A percentile compares a stretch with the other conserved stretches of the same genome.
These are phyloP conservation scores for Sarcophaga rosellei DNA, from an alignment of 2,888 invertebrate genomes.

Conservation along the genomic window DNA sequence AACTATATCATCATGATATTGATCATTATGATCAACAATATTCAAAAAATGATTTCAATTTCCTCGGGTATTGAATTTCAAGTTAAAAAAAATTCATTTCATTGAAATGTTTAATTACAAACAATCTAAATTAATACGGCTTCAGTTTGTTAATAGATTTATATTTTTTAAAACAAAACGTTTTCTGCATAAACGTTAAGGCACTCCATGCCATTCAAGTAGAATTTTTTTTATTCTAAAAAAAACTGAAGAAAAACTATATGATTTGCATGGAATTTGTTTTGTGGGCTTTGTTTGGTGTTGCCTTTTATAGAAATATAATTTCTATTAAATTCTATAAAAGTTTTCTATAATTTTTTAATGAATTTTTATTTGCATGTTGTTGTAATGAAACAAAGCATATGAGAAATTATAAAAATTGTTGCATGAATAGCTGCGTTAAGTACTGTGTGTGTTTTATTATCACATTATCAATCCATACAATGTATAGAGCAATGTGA, in stretches of 20 bases:
- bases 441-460: too few relatives aligned
- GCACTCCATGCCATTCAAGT: too few relatives aligned
- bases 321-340: slow-evolving; percentile 40
- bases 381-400: background rate
- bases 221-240: background rate
- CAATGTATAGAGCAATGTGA: too few relatives aligned
- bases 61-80: background rate
- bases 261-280: background rate
- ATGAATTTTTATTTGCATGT: slow-evolving; percentile 12
- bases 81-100: background rate
- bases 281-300: too few relatives aligned
- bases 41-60: slow-evolving; percentile 9
- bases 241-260: background rate
- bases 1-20: background rate
- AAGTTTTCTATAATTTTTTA: slow-evolving; percentile 28
- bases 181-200: too few relatives aligned
- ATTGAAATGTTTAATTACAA: slow-evolving; percentile 53
- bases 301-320: slow-evolving; percentile 22
- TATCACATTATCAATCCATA: too few relatives aligned
- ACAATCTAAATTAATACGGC: slow-evolving; percentile 62
- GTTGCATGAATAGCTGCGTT: too few relatives aligned
- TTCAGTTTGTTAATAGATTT: slow-evolving; percentile 50
- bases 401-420: background rate
- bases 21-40: background rate
- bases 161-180: background rate